Evolutionary conservation across 2,888 invertebrate genomes (phyloP), one percentile per base, ranked within the genome.

Genomic region (Epinotia bilunana): DNA sequence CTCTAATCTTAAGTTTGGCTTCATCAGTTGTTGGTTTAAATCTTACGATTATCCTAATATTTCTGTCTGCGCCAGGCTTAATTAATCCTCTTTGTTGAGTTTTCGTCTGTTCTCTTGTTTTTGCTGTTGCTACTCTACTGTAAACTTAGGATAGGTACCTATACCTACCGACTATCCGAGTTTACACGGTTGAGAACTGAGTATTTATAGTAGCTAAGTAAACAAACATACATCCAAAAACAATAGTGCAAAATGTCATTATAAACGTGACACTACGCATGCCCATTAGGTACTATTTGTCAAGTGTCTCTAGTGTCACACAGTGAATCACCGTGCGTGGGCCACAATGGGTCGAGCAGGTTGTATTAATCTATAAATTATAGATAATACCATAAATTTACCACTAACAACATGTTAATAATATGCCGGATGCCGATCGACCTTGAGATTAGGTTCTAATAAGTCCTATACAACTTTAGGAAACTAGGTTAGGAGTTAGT

Each of bases 241-340:
- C 18, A 57, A 46, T 60, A 57, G n/a, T n/a, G 4, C 55, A 62
- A 64, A 71, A 65, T 57, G 61, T 67, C 71, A 43, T 43, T 65
- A 53, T 70, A 65, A 74, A 74, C 53, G 64, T 39, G 63, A 18
- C 65, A 74, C 55, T 60, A 65, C 60, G 65, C 70, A 64, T 64
- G 65, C 60, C 70, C 46, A 74, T 74, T 55, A 20, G 20, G 20
- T 20, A 75, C 78, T 74, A 78, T 79, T 79, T 78, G 76, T 76
- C 71, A 78, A 76, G 75, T 79, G 79, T 78, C 78, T 60, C 49
- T 73, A 60, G 18, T 76, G 70, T 77, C 73, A 73, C 72, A 61
- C 49, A n/a, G 55, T 78, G 77, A 78, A 60, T 78, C 78, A 78
- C 53, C 53, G 9, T 2, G 67, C 70, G 77, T 77, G 76, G 77